Percentiles rank a stretch among this genome's conserved stretches.
These are phyloP conservation scores for Nephotettix cincticeps DNA, from an alignment of 1,140 invertebrate species.

Conservation along the genomic window DNA sequence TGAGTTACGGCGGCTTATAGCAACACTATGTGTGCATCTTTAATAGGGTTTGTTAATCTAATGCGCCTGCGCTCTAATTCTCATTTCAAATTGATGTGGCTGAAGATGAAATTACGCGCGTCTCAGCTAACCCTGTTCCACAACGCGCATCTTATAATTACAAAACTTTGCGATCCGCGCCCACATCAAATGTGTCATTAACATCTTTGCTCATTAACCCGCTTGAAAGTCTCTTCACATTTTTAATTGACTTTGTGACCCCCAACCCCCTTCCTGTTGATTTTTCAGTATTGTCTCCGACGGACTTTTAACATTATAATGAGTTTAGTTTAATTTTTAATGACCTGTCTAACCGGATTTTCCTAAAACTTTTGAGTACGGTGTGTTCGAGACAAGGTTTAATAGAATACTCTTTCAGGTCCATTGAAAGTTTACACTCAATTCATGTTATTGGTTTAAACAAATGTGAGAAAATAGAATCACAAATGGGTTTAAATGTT, in stretches of 20 bases:
- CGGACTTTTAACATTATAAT: constrained; percentile 1
- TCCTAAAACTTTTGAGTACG: too few species aligned
- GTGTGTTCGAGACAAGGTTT: too few species aligned
- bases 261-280: background rate
- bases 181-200: constrained; percentile 20
- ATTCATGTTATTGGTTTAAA: too few species aligned
- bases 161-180: background rate
- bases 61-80: constrained; percentile 31
- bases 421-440: too few species aligned
- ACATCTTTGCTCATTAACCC: background rate
- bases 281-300: background rate
- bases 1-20: constrained; percentile 29
- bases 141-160: constrained; percentile 19
- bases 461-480: too few species aligned
- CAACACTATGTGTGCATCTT: constrained; percentile 30
- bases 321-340: background rate
- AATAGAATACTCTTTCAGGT: too few species aligned
- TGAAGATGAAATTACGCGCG: constrained; percentile 22
- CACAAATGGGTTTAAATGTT: too few species aligned
- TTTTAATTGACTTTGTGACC: constrained; percentile 8
- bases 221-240: background rate
- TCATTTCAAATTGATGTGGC: constrained; percentile 29
- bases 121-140: background rate
- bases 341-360: too few species aligned
- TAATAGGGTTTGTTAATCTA: constrained; percentile 38